Evolutionary conservation across 2,888 invertebrate species (phyloP).

Genomic region (Baccha elongata): DNA sequence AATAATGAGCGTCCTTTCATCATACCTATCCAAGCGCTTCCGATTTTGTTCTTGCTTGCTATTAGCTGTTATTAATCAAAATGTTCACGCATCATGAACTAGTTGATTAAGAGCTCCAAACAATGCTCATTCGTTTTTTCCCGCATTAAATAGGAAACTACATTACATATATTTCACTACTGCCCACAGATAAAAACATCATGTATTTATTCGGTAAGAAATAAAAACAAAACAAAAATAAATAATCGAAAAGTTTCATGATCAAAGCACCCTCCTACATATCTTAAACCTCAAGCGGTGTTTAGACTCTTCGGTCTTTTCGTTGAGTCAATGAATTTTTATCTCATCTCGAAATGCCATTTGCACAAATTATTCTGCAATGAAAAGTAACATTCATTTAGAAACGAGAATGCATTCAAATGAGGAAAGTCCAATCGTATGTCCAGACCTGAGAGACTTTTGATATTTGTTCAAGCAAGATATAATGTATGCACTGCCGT

Average conservation of each 20-base stretch:
- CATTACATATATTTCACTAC: too few relatives aligned
- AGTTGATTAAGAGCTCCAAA: neutral
- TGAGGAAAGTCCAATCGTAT: conserved; percentile 7
- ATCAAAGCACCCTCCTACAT: too few relatives aligned
- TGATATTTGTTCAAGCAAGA: neutral
- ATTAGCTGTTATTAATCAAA: neutral
- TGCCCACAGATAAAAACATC: too few relatives aligned
- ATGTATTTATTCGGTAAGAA: too few relatives aligned
- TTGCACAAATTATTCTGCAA: neutral
- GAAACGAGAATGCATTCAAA: neutral
- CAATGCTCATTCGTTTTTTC: neutral
- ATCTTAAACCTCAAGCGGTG: too few relatives aligned
- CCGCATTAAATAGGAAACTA: too few relatives aligned
- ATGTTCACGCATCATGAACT: neutral
- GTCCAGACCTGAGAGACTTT: neutral
- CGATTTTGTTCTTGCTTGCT: too few relatives aligned
- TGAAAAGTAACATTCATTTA: neutral
- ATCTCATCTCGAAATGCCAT: neutral
- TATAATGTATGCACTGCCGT: neutral
- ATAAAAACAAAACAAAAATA: too few relatives aligned
- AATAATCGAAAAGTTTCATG: too few relatives aligned
- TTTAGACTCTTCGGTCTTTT: too few relatives aligned
- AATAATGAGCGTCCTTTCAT: too few relatives aligned
- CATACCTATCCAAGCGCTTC: too few relatives aligned
- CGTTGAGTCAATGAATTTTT: neutral